Evolutionary conservation across 2,113 vertebrate species (phyloP).

Genomic region (Calyptomena viridis): DNA sequence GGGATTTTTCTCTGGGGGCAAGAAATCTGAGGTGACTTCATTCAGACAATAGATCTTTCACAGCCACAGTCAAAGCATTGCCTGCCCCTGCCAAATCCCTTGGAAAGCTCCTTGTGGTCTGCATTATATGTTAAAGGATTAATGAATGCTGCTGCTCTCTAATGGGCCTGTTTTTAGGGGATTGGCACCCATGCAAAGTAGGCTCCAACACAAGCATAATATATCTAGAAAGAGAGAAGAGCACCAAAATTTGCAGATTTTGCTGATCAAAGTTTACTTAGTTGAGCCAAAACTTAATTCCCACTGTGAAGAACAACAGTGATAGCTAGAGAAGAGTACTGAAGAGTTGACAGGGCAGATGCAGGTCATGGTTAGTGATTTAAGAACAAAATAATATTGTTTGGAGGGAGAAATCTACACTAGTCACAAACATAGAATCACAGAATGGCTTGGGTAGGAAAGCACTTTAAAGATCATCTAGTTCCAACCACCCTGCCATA

Average conservation of each 20-base stretch:
- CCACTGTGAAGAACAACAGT: not conserved
- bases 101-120: conserved; percentile 4
- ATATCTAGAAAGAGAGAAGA: not conserved
- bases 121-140: not conserved
- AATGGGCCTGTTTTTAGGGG: not conserved
- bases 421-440: not conserved
- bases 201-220: not conserved
- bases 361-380: not conserved
- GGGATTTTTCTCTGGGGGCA: not conserved
- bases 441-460: not conserved
- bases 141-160: not conserved
- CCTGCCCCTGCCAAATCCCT: conserved; percentile 4
- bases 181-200: not conserved
- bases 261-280: not conserved
- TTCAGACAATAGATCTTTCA: conserved; percentile 22
- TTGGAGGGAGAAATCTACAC: not conserved
- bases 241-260: not conserved
- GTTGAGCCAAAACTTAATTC: not conserved
- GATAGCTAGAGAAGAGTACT: not conserved
- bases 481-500: not conserved
- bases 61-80: not conserved
- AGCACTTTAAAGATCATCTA: not conserved
- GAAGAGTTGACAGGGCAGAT: not conserved
- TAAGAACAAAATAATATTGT: not conserved
- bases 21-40: not conserved